Percentiles rank a stretch among this genome's conserved stretches.
These are phyloP conservation scores for Volucella inflata DNA, from an alignment of 2,888 invertebrate genomes.

Conservation along the genomic window DNA sequence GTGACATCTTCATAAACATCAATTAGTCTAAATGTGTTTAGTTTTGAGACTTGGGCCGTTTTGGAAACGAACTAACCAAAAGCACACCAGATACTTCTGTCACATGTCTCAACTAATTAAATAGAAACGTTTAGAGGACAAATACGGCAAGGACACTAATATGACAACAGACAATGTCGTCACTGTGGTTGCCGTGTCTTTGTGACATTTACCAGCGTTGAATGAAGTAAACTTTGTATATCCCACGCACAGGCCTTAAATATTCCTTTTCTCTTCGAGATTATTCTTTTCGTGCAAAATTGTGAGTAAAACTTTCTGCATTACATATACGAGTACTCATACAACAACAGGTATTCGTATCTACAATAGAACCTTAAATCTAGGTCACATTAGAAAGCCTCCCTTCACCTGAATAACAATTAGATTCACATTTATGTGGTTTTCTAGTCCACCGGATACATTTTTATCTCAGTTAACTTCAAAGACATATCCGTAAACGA, in stretches of 20 bases:
- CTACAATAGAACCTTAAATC: conserved; percentile 45
- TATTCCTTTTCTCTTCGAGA: conserved; percentile 11
- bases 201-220: conserved; percentile 38
- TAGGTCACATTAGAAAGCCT: conserved; percentile 57
- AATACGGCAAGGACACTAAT: conserved; percentile 50
- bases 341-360: conserved; percentile 17
- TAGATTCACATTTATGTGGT: conserved; percentile 58
- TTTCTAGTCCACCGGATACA: conserved; percentile 55
- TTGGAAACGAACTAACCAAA: too few relatives aligned
- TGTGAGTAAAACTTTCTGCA: conserved; percentile 60
- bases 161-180: conserved; percentile 48
- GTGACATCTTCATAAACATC: too few relatives aligned
- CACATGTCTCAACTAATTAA: conserved; percentile 63
- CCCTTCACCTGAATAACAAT: conserved; percentile 46
- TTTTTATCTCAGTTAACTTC: conserved; percentile 34
- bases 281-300: conserved; percentile 16
- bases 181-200: conserved; percentile 14
- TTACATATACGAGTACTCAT: too few relatives aligned
- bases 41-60: too few relatives aligned
- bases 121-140: conserved; percentile 52
- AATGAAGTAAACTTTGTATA: conserved; percentile 50
- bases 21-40: too few relatives aligned
- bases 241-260: conserved; percentile 20
- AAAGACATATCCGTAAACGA: conserved; percentile 22
- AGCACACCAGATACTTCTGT: conserved; percentile 24